Conservation (phyloP, 2,113 vertebrate genomes). For the Chitala chitala region DNA sequence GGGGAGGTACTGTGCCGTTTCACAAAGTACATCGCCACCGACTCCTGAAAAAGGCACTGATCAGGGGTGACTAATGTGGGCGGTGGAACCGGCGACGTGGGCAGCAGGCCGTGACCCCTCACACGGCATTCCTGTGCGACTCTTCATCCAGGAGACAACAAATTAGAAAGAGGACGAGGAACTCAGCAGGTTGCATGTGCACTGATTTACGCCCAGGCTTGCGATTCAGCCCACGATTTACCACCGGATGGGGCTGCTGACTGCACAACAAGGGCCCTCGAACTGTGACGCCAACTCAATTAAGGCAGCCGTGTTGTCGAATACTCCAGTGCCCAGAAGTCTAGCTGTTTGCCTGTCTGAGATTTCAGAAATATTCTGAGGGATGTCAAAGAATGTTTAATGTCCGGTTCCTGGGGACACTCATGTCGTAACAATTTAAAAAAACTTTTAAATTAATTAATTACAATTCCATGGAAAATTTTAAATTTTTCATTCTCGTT, state of each 20-base stretch:
- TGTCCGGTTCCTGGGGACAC: too few species aligned
- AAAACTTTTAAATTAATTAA: background rate
- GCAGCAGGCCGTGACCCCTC: background rate
- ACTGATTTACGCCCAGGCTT: slow-evolving; percentile 11
- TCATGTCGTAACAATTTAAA: too few species aligned
- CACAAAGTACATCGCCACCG: slow-evolving; percentile 4
- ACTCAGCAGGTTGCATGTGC: slow-evolving; percentile 12
- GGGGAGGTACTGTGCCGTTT: slow-evolving; percentile 7
- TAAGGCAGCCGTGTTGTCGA: background rate
- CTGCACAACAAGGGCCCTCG: slow-evolving; percentile 20
- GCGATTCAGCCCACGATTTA: slow-evolving; percentile 30
- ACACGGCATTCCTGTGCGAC: slow-evolving; percentile 18
- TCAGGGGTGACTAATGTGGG: slow-evolving; percentile 28
- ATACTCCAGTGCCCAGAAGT: background rate
- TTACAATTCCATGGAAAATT: background rate
- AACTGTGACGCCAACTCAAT: background rate
- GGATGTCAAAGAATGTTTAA: too few species aligned
- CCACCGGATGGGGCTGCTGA: slow-evolving; percentile 9
- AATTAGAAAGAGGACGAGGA: slow-evolving; percentile 33
- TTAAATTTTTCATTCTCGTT: background rate
- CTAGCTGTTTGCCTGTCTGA: background rate
- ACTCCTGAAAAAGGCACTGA: slow-evolving; percentile 29
- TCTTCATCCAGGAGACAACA: slow-evolving; percentile 24
- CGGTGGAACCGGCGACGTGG: slow-evolving; percentile 6
- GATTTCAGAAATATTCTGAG: background rate